Conservation (phyloP, 1,140 invertebrate species). For the Diploscapter pachys region DNA sequence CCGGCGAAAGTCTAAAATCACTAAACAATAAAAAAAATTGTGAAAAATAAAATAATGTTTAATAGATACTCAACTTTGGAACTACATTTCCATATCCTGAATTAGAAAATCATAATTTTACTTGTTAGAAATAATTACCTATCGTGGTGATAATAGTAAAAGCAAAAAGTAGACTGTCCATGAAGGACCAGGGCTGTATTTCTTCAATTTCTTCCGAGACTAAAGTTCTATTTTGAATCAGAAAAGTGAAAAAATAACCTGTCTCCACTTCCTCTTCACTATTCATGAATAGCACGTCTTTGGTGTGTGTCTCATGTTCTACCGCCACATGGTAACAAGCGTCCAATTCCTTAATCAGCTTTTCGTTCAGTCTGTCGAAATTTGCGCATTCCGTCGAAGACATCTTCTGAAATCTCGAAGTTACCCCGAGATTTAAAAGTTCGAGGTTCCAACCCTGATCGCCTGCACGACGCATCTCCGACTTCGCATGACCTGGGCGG, state of each 20-base stretch:
- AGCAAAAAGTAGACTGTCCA: conserved; percentile 35
- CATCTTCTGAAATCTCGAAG: conserved; percentile 26
- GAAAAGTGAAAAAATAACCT: not conserved
- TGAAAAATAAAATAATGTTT: not conserved
- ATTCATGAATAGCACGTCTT: conserved; percentile 32
- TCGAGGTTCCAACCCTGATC: conserved; percentile 7
- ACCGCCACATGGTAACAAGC: conserved; percentile 32
- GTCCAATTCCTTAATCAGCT: conserved; percentile 23
- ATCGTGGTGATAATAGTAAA: conserved; percentile 43
- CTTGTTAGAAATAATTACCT: conserved; percentile 11
- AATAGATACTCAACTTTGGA: conserved; percentile 44
- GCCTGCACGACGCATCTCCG: conserved; percentile 23
- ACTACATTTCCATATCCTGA: conserved; percentile 64
- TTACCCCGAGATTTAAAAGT: not conserved
- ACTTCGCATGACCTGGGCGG: conserved; percentile 28
- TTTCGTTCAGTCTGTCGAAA: conserved; percentile 13
- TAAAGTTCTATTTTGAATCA: not conserved
- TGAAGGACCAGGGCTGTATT: conserved; percentile 25
- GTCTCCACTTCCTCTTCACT: conserved; percentile 32
- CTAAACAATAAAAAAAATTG: not conserved
- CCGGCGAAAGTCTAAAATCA: conserved; percentile 53
- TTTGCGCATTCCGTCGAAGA: conserved; percentile 15
- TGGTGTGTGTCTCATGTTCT: conserved; percentile 32
- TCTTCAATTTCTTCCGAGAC: conserved; percentile 19
- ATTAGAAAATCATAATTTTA: not conserved